Percentiles rank a stretch among this genome's conserved stretches.
phyloP scores from a whole-genome alignment of 53 echinoderm and acorn worm genomes.

The Astropecten irregularis region DNA sequence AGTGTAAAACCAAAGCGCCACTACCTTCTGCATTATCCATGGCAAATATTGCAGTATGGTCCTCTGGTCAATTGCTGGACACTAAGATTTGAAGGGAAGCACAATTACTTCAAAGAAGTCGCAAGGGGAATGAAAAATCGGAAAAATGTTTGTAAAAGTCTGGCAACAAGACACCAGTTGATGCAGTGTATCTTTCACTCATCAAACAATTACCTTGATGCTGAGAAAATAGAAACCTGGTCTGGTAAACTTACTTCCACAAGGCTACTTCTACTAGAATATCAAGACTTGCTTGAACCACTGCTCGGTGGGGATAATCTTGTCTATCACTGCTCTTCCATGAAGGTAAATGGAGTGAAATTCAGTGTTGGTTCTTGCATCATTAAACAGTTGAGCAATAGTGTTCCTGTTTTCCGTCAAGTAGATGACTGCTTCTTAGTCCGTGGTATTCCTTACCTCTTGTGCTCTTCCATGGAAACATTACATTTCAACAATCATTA shows the following conservation, averaged over 20 bases:
- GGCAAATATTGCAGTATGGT: neutral
- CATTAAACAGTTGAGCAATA: neutral
- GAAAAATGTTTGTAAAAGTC: neutral
- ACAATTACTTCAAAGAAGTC: neutral
- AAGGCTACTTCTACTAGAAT: neutral
- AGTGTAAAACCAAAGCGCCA: neutral
- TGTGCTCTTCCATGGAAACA: neutral
- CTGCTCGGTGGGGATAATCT: neutral
- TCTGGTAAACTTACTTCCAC: neutral
- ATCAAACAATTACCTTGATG: neutral
- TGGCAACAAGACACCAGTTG: neutral
- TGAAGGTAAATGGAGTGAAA: neutral
- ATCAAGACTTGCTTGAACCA: neutral
- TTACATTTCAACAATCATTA: neutral
- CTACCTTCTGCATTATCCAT: neutral
- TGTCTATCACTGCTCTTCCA: neutral
- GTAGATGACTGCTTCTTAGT: neutral
- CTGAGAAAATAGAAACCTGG: neutral
- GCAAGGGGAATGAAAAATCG: neutral
- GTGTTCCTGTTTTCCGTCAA: neutral
- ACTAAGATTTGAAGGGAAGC: neutral
- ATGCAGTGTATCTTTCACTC: neutral
- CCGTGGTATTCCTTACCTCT: neutral
- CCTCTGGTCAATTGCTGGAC: neutral
- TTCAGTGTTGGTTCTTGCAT: neutral